These are phyloP conservation scores for Alethe castanea DNA, from an alignment of 2,113 vertebrate species.

Conservation along the genomic window DNA sequence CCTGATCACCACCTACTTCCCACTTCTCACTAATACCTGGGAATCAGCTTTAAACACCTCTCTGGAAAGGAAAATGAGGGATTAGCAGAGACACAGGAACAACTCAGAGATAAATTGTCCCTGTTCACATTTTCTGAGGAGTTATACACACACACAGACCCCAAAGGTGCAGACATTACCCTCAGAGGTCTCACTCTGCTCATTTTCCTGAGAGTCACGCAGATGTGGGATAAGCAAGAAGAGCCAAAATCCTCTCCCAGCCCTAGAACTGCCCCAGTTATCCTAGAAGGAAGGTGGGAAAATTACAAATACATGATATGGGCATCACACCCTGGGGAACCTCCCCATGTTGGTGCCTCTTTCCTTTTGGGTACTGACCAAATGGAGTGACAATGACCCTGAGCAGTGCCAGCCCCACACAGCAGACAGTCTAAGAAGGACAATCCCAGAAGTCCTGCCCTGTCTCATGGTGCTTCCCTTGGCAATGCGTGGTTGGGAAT, in stretches of 20 bases:
- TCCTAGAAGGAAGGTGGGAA: not conserved
- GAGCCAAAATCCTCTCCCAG: not conserved
- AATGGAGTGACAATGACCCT: not conserved
- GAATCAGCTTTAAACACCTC: not conserved
- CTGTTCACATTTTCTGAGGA: not conserved
- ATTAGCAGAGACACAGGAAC: not conserved
- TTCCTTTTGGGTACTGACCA: not conserved
- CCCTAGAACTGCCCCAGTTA: not conserved
- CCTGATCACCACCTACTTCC: not conserved
- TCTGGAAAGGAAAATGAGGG: not conserved
- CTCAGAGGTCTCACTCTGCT: not conserved
- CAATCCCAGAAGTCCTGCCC: not conserved
- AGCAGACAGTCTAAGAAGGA: not conserved
- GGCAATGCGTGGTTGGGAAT: accelerated
- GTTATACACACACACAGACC: accelerated
- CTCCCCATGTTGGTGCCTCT: not conserved
- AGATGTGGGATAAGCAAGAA: not conserved
- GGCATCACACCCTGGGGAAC: not conserved
- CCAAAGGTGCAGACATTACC: not conserved
- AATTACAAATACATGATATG: accelerated
- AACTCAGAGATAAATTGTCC: not conserved
- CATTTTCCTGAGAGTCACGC: not conserved
- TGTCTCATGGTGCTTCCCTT: not conserved
- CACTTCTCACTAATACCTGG: not conserved
- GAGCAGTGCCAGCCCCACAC: not conserved